Evolutionary conservation across 2,888 invertebrate genomes (phyloP).

Genomic region (Zhengitettix transpicula): DNA sequence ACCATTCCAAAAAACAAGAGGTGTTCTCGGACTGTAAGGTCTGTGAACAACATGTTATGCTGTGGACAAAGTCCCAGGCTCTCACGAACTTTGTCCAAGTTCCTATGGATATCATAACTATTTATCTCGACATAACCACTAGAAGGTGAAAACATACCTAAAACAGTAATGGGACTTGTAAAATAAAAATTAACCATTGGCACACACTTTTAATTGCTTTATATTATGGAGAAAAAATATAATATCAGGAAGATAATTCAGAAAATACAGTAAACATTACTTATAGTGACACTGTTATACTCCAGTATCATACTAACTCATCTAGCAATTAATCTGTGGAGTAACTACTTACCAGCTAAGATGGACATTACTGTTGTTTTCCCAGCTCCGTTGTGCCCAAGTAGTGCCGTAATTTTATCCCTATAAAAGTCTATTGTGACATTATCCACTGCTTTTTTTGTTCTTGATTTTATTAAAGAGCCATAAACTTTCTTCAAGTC

Average conservation of each 20-base stretch:
- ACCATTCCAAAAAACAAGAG: constrained; percentile 70
- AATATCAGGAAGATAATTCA: too few species aligned
- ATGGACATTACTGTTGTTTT: constrained; percentile 64
- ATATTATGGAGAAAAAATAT: too few species aligned
- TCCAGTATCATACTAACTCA: too few species aligned
- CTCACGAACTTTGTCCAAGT: constrained; percentile 48
- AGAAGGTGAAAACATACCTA: constrained; percentile 55
- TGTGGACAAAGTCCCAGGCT: constrained; percentile 83
- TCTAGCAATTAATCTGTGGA: neutral
- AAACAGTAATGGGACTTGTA: too few species aligned
- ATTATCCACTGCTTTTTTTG: constrained; percentile 44
- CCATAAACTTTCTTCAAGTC: neutral
- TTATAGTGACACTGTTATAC: too few species aligned
- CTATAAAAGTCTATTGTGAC: constrained; percentile 58
- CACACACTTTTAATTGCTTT: too few species aligned
- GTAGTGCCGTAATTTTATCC: constrained; percentile 68
- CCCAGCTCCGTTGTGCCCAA: constrained; percentile 81
- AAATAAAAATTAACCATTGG: too few species aligned
- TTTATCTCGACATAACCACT: constrained; percentile 53
- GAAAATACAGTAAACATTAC: too few species aligned
- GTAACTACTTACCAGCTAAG: constrained; percentile 36
- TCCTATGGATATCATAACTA: constrained; percentile 48
- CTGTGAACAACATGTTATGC: constrained; percentile 68
- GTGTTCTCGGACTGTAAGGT: constrained; percentile 72
- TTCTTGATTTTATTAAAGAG: constrained; percentile 9